These are phyloP conservation scores for Coendou prehensilis DNA, from an alignment of 2,797 vertebrate species.

Conservation along the genomic window DNA sequence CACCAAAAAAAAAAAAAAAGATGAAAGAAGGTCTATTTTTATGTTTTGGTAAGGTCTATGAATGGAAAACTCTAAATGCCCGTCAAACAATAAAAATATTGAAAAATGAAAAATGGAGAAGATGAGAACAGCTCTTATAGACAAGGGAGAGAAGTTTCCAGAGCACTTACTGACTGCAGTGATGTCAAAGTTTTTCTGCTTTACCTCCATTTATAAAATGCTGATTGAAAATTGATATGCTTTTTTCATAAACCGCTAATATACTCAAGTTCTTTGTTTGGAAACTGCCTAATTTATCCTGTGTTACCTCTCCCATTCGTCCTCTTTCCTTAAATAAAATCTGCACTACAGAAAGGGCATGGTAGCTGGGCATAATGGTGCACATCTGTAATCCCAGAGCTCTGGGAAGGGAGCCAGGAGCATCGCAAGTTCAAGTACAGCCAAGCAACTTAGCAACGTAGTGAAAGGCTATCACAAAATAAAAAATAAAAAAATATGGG, in stretches of 20 bases:
- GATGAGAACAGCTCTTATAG: not conserved
- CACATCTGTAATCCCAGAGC: not conserved
- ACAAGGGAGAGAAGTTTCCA: not conserved
- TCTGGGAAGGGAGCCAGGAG: not conserved
- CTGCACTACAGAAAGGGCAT: not conserved
- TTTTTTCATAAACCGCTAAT: not conserved
- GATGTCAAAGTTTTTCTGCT: not conserved
- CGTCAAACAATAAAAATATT: constrained; percentile 91
- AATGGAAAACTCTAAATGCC: constrained; percentile 93
- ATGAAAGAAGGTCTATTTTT: constrained; percentile 95
- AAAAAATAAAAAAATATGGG: not conserved
- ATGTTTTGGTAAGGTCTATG: constrained; percentile 93
- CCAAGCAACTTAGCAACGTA: not conserved
- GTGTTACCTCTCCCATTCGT: not conserved
- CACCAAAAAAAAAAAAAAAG: constrained; percentile 85
- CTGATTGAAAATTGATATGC: not conserved
- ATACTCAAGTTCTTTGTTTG: not conserved
- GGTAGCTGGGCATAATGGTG: not conserved
- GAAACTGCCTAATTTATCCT: not conserved
- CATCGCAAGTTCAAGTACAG: not conserved
- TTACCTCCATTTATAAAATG: not conserved
- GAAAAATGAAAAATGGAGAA: constrained; percentile 25
- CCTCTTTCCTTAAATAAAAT: not conserved
- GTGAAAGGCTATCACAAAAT: not conserved
- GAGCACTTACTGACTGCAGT: not conserved